Base-by-base conservation (phyloP, 2,113 vertebrate genomes). In the Oncorhynchus tshawytscha region DNA sequence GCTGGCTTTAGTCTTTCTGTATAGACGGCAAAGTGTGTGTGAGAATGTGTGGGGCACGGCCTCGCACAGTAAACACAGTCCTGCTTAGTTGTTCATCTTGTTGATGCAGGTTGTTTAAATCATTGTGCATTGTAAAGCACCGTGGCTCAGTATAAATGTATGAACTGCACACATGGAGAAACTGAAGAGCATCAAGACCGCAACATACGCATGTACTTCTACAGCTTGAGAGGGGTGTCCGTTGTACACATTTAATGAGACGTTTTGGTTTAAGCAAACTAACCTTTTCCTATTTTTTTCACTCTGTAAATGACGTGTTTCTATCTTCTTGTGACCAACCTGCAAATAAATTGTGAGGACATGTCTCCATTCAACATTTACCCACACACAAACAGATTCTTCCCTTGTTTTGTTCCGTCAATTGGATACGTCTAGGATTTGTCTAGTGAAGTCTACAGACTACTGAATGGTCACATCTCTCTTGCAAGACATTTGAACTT, bases 341-440 rank as follows among this genome's bases (percentile, higher is more conserved):
- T 89, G 86, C 86, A 78, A 91, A 91, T 91, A 92, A 92, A 92
- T 85, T 65, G 39, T 45, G 88, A 90, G 89, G 83, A 83, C 82
- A 54, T 54, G 39, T 89, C 74, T 80, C 82, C 76, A 48, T 81
- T 90, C 87, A 84, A 81, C 78, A 51, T 73, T 73, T 86, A 80
- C 70, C 77, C 82, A 82, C 79, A 82, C 64, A 81, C 81, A 68
- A 31, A 67, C 25, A 67, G 27, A 31, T 16, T 68, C 5, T 16
- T 68, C 67, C 74, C 80, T 51, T 59, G 51, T 74, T 86, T 83
- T 72, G 39, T 45, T 45, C 39, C 2, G 9, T 45, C 39, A 45
- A 45, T 45, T 45, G 9, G 39, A 45, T 45, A 45, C 8, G 39
- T 45, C 8, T 9, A 39, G 39, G 39, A 9, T 39, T 39, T 39